Base-by-base conservation (phyloP, 2,797 vertebrate genomes). In the Microctenopoma lineatum region DNA sequence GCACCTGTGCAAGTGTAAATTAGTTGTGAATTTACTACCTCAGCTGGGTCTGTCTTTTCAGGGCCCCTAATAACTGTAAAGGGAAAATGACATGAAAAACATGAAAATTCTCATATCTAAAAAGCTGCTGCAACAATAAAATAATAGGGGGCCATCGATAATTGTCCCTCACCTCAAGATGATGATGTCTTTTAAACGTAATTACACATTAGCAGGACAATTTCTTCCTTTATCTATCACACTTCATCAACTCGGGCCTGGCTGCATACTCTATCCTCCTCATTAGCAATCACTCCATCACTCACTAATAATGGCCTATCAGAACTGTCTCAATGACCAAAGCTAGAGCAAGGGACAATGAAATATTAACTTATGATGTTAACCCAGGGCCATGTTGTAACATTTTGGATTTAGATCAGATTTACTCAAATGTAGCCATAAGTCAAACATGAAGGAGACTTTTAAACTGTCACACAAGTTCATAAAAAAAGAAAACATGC, bases 261-360 rank as follows among this genome's bases (percentile, higher is more conserved):
- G 84, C 87, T 84, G 80, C 79, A 53, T 72, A 84, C 71, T 86
- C 77, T 82, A 64, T 85, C 84, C 84, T 84, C 65, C 87, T 92
- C 87, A 89, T 91, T 93, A 92, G 87, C 86, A 88, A 90, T 91
- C 89, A 83, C 84, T 93, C 87, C 84, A 93, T 92, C 92, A 92
- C 74, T 91, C 90, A 89, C 84, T 92, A 92, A 94, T 94, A 92
- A 92, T 87, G 85, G 86, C 84, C 91, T 89, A 89, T 93, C 92
- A 93, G 90, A 86, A 77, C 73, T 89, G 89, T 91, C 90, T 88
- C 84, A 81, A 66, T 89, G 87, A 89, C 89, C 87, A 82, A 86
- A 86, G 87, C 90, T 91, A 88, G 86, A 86, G 81, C 81, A 60
- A 68, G 87, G 82, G 80, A 77, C 76, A 91, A 88, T 93, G 85